Base-by-base conservation (phyloP, 1,140 invertebrate genomes). In the Hirudo medicinalis region DNA sequence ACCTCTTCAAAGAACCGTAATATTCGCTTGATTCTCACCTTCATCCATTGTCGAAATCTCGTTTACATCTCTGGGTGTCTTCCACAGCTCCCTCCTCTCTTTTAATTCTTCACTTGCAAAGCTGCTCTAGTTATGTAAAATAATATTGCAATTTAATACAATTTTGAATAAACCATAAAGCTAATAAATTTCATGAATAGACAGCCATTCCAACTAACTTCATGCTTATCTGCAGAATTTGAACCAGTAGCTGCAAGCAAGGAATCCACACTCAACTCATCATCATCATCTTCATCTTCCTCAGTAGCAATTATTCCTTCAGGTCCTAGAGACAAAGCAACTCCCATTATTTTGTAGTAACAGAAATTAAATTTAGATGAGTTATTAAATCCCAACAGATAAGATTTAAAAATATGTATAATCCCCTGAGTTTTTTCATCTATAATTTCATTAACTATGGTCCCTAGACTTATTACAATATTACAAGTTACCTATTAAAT, bases 201-300 rank as follows among this genome's bases (percentile, higher is more conserved):
- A 11, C 29, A 25, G 11, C 15, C 22, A 4, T 63, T 57, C 54
- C 22, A 32, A 63, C 29, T 63, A 20, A 25, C 22, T 25, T 63
- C 43, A 13, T 49, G 43, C 3, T 49, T 13, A 17, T 49, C 43
- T 15, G 13, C 43, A 49, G 43, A 49, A 49, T 49, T 49, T 49
- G 29, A 32, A 63, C 29, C 29, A 63, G 57, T 15, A 25, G 57
- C 22, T 25, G 57, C 57, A 11, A 63, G 57, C 22, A 63, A 25
- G 8, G 57, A 63, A 63, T 32, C 57, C 20, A 63, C 22, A 63
- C 29, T 32, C 13, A 63, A 32, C 20, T 63, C 57, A 22, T 13
- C 29, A 25, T 63, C 57, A 6, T 63, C 57, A 25, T 63, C 55
- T 60, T 60, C 57, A 15, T 63, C 57, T 63, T 63, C 57, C 29